These are phyloP conservation scores for Seriola rivoliana DNA, from an alignment of 2,113 vertebrate species.

Conservation along the genomic window DNA sequence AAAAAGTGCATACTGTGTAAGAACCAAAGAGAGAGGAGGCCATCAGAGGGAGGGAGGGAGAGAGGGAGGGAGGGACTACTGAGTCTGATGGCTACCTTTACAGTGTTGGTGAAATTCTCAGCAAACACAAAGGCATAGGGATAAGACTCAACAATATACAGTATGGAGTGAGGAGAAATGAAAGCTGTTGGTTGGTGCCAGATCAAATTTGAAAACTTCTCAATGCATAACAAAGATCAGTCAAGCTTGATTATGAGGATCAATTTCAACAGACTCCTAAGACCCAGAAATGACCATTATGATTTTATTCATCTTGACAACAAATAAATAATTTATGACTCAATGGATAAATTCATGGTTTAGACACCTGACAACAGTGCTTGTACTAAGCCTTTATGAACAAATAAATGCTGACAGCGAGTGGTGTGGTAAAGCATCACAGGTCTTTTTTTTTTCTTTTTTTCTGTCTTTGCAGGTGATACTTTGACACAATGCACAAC, in stretches of 20 bases:
- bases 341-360: constrained; percentile 73
- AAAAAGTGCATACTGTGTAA: constrained; percentile 82
- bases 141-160: constrained; percentile 52
- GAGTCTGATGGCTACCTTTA: constrained; percentile 77
- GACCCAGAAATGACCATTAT: constrained; percentile 63
- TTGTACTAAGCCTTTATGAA: constrained; percentile 77
- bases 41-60: constrained; percentile 65
- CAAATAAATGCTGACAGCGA: constrained; percentile 79
- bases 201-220: constrained; percentile 41
- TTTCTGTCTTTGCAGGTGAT: constrained; percentile 75
- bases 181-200: constrained; percentile 45
- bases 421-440: constrained; percentile 81
- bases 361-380: constrained; percentile 79
- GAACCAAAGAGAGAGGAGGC: constrained; percentile 75
- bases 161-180: constrained; percentile 44
- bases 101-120: constrained; percentile 78
- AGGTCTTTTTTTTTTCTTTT: constrained; percentile 56
- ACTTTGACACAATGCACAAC: constrained; percentile 83
- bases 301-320: constrained; percentile 73
- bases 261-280: constrained; percentile 47
- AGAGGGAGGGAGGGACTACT: constrained; percentile 51
- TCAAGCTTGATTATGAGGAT: constrained; percentile 55
- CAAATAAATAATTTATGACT: constrained; percentile 78
- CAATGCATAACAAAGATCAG: constrained; percentile 36
- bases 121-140: constrained; percentile 64